Conservation (phyloP, 2,888 invertebrate genomes). For the Zeuzera pyrina region DNA sequence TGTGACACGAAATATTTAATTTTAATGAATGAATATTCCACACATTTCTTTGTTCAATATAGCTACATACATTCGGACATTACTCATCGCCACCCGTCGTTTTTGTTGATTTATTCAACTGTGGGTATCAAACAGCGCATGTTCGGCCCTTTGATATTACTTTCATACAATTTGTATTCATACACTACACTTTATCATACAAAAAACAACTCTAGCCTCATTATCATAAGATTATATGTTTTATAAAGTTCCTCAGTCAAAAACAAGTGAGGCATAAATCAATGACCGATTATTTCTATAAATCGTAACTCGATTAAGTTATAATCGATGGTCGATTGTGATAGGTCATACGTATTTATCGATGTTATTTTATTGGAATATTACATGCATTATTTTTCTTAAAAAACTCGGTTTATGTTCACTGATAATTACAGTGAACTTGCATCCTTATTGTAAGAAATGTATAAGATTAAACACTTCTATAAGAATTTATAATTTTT, state of each 20-base stretch:
- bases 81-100: slow-evolving; percentile 66
- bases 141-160: slow-evolving; percentile 56
- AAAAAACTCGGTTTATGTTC: no score
- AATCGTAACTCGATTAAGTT: slow-evolving; percentile 69
- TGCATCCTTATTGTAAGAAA: no score
- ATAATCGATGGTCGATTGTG: slow-evolving; percentile 59
- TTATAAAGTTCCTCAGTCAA: slow-evolving; percentile 6
- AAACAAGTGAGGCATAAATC: slow-evolving; percentile 49
- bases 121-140: slow-evolving; percentile 54
- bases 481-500: no score
- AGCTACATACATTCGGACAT: slow-evolving; percentile 46
- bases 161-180: slow-evolving; percentile 60
- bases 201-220: slow-evolving; percentile 20
- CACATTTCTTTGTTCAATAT: slow-evolving; percentile 23
- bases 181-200: slow-evolving; percentile 20
- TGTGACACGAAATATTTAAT: no score
- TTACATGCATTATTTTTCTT: no score
- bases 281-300: slow-evolving; percentile 69
- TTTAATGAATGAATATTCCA: no score
- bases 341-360: slow-evolving; percentile 35
- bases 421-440: no score
- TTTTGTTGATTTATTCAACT: slow-evolving; percentile 71
- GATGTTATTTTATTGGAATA: no score
- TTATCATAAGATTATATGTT: slow-evolving; percentile 15
- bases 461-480: no score